phyloP scores from a whole-genome alignment of 1,140 invertebrate genomes.

The Ips nitidus region DNA sequence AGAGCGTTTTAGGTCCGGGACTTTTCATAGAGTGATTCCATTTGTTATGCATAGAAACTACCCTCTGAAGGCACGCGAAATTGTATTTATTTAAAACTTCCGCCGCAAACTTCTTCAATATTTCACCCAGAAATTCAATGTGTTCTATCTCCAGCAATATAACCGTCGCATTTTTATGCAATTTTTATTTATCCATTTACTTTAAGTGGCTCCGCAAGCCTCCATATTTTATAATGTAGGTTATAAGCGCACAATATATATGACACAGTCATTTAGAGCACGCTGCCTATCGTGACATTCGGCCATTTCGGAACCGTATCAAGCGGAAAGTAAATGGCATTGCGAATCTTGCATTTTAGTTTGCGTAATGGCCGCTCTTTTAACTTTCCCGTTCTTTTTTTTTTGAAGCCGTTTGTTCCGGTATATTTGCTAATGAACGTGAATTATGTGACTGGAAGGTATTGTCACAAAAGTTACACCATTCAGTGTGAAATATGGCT shows the following conservation, averaged over 20 bases:
- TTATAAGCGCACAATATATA: slow-evolving; percentile 33
- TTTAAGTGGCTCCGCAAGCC: slow-evolving; percentile 30
- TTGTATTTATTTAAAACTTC: slow-evolving; percentile 20
- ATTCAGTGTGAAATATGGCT: background rate
- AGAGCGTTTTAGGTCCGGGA: background rate
- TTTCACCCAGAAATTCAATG: slow-evolving; percentile 26
- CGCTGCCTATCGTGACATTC: slow-evolving; percentile 33
- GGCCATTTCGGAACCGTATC: slow-evolving; percentile 29
- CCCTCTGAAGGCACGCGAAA: slow-evolving; percentile 4
- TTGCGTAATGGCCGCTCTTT: slow-evolving; percentile 16
- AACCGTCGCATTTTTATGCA: slow-evolving; percentile 32
- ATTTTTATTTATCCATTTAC: slow-evolving; percentile 34
- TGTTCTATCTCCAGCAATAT: slow-evolving; percentile 13
- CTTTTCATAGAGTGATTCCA: background rate
- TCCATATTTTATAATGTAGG: slow-evolving; percentile 32
- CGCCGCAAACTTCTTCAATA: slow-evolving; percentile 17
- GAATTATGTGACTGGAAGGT: background rate
- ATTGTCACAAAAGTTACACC: background rate
- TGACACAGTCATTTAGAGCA: slow-evolving; percentile 31
- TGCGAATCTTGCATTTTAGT: slow-evolving; percentile 32
- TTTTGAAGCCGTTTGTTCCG: slow-evolving; percentile 3
- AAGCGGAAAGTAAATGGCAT: slow-evolving; percentile 30
- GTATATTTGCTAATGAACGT: background rate
- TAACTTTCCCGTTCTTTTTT: slow-evolving; percentile 6
- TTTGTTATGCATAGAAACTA: slow-evolving; percentile 6